phyloP scores from a whole-genome alignment of 2,888 invertebrate species.

The Acronicta leporina region DNA sequence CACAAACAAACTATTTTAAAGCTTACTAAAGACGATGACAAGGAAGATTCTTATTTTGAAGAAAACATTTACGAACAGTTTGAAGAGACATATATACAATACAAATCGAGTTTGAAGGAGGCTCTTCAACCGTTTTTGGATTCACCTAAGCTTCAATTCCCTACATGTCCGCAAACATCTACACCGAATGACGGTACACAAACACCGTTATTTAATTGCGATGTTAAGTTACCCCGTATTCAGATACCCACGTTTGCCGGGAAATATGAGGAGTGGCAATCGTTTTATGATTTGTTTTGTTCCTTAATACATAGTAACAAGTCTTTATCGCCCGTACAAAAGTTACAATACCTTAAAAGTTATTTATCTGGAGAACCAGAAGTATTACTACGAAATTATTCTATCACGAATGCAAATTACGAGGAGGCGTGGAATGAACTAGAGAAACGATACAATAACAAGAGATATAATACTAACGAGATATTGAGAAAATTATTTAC shows the following conservation, averaged over 20 bases:
- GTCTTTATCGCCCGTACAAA: slow-evolving; percentile 12
- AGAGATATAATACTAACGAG: slow-evolving; percentile 19
- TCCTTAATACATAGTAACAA: slow-evolving; percentile 19
- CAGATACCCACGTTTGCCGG: slow-evolving; percentile 22
- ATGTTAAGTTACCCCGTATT: slow-evolving; percentile 21
- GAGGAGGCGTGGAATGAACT: slow-evolving; percentile 23
- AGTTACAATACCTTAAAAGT: slow-evolving; percentile 21
- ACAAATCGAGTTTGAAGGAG: slow-evolving; percentile 17
- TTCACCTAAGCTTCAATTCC: slow-evolving; percentile 3
- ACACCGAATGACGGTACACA: slow-evolving; percentile 9
- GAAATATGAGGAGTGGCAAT: slow-evolving; percentile 20
- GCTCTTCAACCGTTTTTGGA: slow-evolving; percentile 21
- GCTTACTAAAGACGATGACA: slow-evolving; percentile 12
- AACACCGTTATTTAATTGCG: slow-evolving; percentile 10
- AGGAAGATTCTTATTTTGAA: slow-evolving; percentile 14
- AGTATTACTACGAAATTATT: slow-evolving; percentile 17
- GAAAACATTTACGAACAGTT: slow-evolving; percentile 15
- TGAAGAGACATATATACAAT: slow-evolving; percentile 21
- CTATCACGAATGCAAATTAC: slow-evolving; percentile 23
- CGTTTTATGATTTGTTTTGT: slow-evolving; percentile 24
- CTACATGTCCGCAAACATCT: slow-evolving; percentile 4
- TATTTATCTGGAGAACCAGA: slow-evolving; percentile 24
- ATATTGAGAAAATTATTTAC: slow-evolving; percentile 22
- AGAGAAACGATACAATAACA: slow-evolving; percentile 23
- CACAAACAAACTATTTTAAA: slow-evolving; percentile 16